Conservation (phyloP, 2,797 vertebrate species). For the Hybognathus amarus region DNA sequence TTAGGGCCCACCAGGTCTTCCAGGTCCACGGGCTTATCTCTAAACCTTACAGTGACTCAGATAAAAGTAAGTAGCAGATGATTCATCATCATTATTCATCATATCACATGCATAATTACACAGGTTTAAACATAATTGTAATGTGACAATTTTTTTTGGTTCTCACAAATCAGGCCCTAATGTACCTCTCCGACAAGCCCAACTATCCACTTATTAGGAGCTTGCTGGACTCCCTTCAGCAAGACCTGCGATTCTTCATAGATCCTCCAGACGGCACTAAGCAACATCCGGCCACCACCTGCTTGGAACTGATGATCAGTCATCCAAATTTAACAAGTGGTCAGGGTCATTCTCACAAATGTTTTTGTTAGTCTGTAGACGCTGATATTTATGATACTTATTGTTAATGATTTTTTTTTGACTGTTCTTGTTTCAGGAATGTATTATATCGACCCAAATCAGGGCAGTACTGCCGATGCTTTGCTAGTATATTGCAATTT, state of each 20-base stretch:
- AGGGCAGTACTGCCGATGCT: slow-evolving; percentile 81
- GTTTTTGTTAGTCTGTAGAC: not conserved
- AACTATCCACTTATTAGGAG: slow-evolving; percentile 68
- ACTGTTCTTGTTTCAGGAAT: slow-evolving; percentile 70
- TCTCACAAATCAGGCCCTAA: slow-evolving; percentile 62
- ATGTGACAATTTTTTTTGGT: not conserved
- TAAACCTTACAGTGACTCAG: slow-evolving; percentile 73
- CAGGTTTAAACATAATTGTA: not conserved
- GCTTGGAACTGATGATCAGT: slow-evolving; percentile 83
- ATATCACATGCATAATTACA: not conserved
- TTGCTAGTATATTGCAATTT: slow-evolving; percentile 84
- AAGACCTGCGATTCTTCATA: slow-evolving; percentile 74
- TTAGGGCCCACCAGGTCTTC: slow-evolving; percentile 77
- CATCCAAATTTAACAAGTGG: slow-evolving; percentile 75
- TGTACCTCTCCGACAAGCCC: slow-evolving; percentile 70
- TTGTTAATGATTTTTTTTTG: not conserved
- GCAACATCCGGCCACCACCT: slow-evolving; percentile 78
- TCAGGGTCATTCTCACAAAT: slow-evolving; percentile 61
- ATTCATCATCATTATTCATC: not conserved
- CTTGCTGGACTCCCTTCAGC: slow-evolving; percentile 74
- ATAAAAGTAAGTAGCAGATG: slow-evolving; percentile 71
- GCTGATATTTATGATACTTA: not conserved
- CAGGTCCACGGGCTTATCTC: slow-evolving; percentile 71
- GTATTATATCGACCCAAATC: slow-evolving; percentile 87
- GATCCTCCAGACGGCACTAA: slow-evolving; percentile 81